Evolutionary conservation across 2,888 invertebrate species (phyloP).

Genomic region (Drosophila hawaiiensis): DNA sequence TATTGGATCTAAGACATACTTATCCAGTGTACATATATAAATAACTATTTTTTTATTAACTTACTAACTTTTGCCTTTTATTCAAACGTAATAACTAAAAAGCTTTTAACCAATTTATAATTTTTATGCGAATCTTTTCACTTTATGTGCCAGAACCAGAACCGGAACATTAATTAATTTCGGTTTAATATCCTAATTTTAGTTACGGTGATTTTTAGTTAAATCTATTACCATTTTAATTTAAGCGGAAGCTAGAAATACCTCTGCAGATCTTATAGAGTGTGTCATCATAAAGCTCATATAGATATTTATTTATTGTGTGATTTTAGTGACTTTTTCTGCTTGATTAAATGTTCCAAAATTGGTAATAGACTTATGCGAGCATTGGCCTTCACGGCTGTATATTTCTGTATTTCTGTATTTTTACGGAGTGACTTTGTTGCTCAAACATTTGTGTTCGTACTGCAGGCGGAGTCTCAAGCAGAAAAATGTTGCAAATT

Average conservation of each 20-base stretch:
- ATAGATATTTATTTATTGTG: neutral
- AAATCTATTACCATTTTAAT: neutral
- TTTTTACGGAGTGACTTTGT: neutral
- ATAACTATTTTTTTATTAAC: neutral
- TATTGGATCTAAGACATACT: neutral
- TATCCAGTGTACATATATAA: neutral
- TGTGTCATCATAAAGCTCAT: neutral
- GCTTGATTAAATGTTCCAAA: neutral
- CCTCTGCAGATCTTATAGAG: neutral
- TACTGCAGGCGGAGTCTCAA: slow-evolving; percentile 5
- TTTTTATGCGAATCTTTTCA: neutral
- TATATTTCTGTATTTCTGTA: slow-evolving; percentile 3
- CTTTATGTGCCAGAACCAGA: neutral
- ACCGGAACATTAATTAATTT: neutral
- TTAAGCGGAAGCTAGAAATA: neutral
- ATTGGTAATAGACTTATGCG: neutral
- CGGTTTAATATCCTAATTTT: neutral
- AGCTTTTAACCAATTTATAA: neutral
- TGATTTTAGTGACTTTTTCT: neutral
- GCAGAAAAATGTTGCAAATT: slow-evolving; percentile 32
- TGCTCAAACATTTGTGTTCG: slow-evolving; percentile 11
- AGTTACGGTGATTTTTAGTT: neutral
- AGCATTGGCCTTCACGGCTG: neutral
- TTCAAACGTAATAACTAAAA: neutral
- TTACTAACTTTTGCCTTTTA: neutral